Conservation (phyloP, 2,113 vertebrate genomes). For the Pelmatolapia mariae region DNA sequence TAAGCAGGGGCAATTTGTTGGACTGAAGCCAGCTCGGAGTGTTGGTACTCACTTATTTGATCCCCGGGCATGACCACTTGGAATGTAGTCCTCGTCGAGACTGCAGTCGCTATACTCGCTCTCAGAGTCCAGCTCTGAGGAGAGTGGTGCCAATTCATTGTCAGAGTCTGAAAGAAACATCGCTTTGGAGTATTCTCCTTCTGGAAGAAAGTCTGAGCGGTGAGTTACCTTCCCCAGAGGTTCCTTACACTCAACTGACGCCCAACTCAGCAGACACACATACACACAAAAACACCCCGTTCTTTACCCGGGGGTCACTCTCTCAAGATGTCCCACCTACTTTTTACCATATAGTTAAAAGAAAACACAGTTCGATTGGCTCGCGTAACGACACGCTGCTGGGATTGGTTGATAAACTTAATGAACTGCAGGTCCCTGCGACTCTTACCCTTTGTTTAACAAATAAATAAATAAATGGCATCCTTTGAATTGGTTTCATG, state of each 20-base stretch:
- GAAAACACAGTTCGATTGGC: background rate
- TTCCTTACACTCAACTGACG: background rate
- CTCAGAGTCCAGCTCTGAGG: background rate
- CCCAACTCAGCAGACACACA: background rate
- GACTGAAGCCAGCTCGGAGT: background rate
- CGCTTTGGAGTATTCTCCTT: background rate
- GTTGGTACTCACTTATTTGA: slow-evolving; percentile 22
- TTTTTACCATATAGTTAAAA: background rate
- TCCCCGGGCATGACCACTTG: background rate
- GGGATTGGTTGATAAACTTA: background rate
- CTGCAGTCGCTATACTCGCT: background rate
- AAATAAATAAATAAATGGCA: background rate
- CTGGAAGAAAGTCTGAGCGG: background rate
- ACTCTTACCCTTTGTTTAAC: background rate
- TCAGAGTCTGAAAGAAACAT: slow-evolving; percentile 29
- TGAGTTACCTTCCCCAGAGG: too few species aligned
- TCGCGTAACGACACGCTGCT: background rate
- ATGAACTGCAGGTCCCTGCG: background rate
- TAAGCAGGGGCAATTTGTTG: background rate
- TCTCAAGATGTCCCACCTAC: background rate
- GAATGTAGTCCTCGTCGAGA: slow-evolving; percentile 18
- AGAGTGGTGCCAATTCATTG: background rate
- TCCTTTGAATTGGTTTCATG: background rate
- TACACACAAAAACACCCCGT: background rate
- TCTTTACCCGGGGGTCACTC: background rate